A percentile compares a stretch with the other conserved stretches of the same genome.
Evolutionary conservation across 2,888 invertebrate species (phyloP).

Genomic region (Agrotis clavis): DNA sequence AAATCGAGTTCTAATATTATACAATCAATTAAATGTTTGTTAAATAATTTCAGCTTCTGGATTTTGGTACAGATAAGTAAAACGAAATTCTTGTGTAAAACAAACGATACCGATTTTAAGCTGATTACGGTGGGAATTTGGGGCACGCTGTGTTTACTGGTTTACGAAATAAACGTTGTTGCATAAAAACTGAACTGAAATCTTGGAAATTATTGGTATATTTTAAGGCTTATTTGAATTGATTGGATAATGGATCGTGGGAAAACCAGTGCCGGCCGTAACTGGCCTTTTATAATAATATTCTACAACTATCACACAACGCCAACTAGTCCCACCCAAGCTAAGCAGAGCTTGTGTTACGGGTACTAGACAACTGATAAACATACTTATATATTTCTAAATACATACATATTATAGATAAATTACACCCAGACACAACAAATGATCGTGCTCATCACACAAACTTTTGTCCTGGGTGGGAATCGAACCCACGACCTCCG

Average conservation of each 20-base stretch:
- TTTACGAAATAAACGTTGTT: slow-evolving; percentile 25
- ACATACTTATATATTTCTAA: too few relatives aligned
- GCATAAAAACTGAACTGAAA: slow-evolving; percentile 14
- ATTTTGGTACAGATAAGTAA: slow-evolving; percentile 38
- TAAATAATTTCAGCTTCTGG: slow-evolving; percentile 54
- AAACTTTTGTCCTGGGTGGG: too few relatives aligned
- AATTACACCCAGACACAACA: too few relatives aligned
- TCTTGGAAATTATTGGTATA: neutral
- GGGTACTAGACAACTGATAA: too few relatives aligned
- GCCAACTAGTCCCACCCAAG: too few relatives aligned
- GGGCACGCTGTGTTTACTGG: slow-evolving; percentile 25
- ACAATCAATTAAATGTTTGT: slow-evolving; percentile 47
- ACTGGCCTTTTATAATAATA: too few relatives aligned
- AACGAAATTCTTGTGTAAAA: slow-evolving; percentile 37
- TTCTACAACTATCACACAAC: too few relatives aligned
- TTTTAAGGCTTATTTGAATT: neutral
- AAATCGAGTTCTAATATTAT: slow-evolving; percentile 64
- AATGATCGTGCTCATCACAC: too few relatives aligned
- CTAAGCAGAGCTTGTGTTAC: too few relatives aligned
- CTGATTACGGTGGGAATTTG: slow-evolving; percentile 38
- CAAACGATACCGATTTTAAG: slow-evolving; percentile 47
- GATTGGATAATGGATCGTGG: slow-evolving; percentile 17
- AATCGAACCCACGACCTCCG: too few relatives aligned
- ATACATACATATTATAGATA: too few relatives aligned
- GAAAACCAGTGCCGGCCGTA: neutral